Evolutionary conservation across 2,797 vertebrate species (phyloP).

Genomic region (Phoxinus dragarum): DNA sequence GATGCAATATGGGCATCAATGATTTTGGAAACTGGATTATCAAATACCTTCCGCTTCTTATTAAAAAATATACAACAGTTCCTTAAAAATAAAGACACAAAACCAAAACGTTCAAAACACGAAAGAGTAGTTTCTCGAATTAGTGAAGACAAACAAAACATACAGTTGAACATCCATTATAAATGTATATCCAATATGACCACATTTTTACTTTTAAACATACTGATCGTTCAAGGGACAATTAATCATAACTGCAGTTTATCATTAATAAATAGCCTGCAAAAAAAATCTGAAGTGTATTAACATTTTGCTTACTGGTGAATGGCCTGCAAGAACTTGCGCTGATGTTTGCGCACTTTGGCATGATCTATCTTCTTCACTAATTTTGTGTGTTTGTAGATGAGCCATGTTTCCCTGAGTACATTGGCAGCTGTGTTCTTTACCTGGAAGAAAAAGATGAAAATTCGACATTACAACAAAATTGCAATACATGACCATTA

Average conservation of each 20-base stretch:
- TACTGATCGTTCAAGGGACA: background rate
- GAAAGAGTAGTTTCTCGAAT: constrained; percentile 13
- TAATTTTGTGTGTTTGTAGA: constrained; percentile 97
- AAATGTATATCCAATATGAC: background rate
- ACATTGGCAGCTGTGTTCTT: constrained; percentile 97
- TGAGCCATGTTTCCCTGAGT: constrained; percentile 97
- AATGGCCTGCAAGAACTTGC: constrained; percentile 99
- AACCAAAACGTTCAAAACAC: constrained; percentile 22
- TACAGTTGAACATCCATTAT: background rate
- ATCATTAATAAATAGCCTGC: background rate
- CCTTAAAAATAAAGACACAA: background rate
- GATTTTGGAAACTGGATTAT: background rate
- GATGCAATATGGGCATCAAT: background rate
- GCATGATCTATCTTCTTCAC: constrained; percentile 94
- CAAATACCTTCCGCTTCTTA: constrained; percentile 18
- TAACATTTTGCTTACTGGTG: constrained; percentile 89
- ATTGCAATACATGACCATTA: background rate
- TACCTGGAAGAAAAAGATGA: constrained; percentile 74
- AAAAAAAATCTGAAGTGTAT: background rate
- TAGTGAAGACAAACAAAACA: constrained; percentile 6
- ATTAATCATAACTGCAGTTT: background rate
- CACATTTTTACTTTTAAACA: background rate
- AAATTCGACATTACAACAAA: background rate
- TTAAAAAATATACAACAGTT: constrained; percentile 1
- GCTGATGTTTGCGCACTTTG: constrained; percentile 98